phyloP scores from a whole-genome alignment of 2,888 invertebrate species.

The Amblyteles armatorius region DNA sequence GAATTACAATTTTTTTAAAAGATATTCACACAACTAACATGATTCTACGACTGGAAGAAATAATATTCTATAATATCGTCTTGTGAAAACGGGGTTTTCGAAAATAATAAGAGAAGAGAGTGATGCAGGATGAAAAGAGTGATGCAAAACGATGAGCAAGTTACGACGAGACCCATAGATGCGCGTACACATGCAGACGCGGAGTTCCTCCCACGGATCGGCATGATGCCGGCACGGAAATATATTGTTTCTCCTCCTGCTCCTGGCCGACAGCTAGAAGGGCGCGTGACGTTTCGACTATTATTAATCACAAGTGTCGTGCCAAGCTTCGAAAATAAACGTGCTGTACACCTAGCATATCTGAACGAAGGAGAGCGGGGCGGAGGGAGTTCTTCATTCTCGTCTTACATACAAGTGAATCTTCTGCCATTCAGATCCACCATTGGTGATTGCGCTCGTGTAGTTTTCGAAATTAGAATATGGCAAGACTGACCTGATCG shows the following conservation, averaged over 20 bases:
- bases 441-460: not conserved
- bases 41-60: not conserved
- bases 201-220: conserved; percentile 67
- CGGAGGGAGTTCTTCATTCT: not conserved
- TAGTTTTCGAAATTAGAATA: not conserved
- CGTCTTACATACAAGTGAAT: conserved; percentile 3
- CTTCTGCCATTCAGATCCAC: conserved; percentile 30
- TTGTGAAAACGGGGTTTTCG: not conserved
- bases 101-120: not conserved
- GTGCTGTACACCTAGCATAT: conserved; percentile 21
- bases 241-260: conserved; percentile 68
- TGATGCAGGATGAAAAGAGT: not conserved
- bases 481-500: not conserved
- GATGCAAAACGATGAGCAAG: conserved; percentile 17
- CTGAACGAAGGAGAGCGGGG: conserved; percentile 11
- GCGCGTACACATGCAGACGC: conserved; percentile 14
- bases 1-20: conserved; percentile 56
- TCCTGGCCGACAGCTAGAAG: conserved; percentile 43
- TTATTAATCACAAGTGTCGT: conserved; percentile 74
- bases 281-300: conserved; percentile 69
- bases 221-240: conserved; percentile 68
- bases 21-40: not conserved
- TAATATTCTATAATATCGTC: conserved; percentile 1
- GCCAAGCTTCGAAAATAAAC: conserved; percentile 71
- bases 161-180: conserved; percentile 20